Base-by-base conservation (phyloP, 2,888 invertebrate genomes). In the Amiota minor region DNA sequence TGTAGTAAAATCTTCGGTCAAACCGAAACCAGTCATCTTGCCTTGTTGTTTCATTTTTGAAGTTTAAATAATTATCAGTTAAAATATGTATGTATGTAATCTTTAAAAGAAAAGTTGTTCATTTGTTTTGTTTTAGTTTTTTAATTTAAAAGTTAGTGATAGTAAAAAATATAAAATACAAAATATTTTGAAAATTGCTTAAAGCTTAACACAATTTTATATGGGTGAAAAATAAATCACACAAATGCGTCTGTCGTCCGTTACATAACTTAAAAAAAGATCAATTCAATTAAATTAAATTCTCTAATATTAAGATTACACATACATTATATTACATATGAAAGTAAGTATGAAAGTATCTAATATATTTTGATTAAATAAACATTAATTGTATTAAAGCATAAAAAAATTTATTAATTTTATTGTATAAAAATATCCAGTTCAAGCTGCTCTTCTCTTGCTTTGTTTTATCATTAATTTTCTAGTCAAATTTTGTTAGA, bases 191-290 rank as follows among this genome's bases (percentile, higher is more conserved):
- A 18, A 59, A 59, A 59, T 59, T 16, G 9, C 12, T 59, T 11
- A 16, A 59, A 18, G 59, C 59, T 59, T 59, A 20, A 18, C 35
- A 35, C 35, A 35, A 35, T 35, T 6, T 35, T 35, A 35, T 4
- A 35, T 35, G 35, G 35, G 35, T 35, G 59, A 18, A 59, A 53
- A 53, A 14, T 11, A 59, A 59, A 59, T 59, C 59, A 59, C 59
- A 59, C 59, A 59, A 59, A 59, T 18, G 18, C 16, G 59, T 18
- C 35, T 35, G 35, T 35, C 23, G 23, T 23, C 23, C 23, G 23
- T 35, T 2, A 6, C 35, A 35, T 35, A 35, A 35, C 6, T 23
- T 2, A 35, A 35, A 35, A 35, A 35, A 35, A n/a, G n/a, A 6
- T 35, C 35, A 35, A 35, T 6, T 35, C 35, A 35, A 1, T 23